phyloP scores from a whole-genome alignment of 2,888 invertebrate genomes.

The Physocephala rufipes region DNA sequence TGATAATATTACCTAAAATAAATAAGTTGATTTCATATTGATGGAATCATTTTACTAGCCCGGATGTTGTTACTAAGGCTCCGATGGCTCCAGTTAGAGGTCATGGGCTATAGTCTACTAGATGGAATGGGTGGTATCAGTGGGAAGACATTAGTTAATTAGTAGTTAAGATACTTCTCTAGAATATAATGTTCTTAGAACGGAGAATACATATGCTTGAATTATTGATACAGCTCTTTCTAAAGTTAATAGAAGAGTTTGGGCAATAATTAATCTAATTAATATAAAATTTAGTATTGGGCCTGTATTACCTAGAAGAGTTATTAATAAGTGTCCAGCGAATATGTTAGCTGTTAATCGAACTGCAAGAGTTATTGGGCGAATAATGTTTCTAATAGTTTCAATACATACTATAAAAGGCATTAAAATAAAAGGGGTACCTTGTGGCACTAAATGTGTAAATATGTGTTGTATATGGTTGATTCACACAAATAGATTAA shows the following conservation, averaged over 20 bases:
- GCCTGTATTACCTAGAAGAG: not conserved
- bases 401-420: slow-evolving; percentile 73
- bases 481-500: slow-evolving; percentile 67
- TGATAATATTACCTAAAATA: slow-evolving; percentile 63
- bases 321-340: not conserved
- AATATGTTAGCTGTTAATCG: not conserved
- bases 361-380: too few relatives aligned
- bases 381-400: too few relatives aligned
- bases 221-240: too few relatives aligned
- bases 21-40: slow-evolving; percentile 68
- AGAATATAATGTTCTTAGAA: slow-evolving; percentile 74
- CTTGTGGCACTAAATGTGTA: slow-evolving; percentile 75
- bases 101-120: slow-evolving; percentile 75
- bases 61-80: slow-evolving; percentile 62
- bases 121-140: slow-evolving; percentile 72
- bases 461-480: slow-evolving; percentile 72
- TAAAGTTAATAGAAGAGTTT: too few relatives aligned
- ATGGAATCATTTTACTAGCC: slow-evolving; percentile 72
- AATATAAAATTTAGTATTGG: not conserved
- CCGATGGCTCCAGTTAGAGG: slow-evolving; percentile 72
- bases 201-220: slow-evolving; percentile 65
- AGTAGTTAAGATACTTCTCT: slow-evolving; percentile 71
- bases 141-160: slow-evolving; percentile 65
- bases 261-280: too few relatives aligned
- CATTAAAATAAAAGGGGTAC: slow-evolving; percentile 72